A percentile compares a stretch with the other conserved stretches of the same genome.
phyloP scores from a whole-genome alignment of 2,797 vertebrate species.

The Mormyrus hasselquistii region DNA sequence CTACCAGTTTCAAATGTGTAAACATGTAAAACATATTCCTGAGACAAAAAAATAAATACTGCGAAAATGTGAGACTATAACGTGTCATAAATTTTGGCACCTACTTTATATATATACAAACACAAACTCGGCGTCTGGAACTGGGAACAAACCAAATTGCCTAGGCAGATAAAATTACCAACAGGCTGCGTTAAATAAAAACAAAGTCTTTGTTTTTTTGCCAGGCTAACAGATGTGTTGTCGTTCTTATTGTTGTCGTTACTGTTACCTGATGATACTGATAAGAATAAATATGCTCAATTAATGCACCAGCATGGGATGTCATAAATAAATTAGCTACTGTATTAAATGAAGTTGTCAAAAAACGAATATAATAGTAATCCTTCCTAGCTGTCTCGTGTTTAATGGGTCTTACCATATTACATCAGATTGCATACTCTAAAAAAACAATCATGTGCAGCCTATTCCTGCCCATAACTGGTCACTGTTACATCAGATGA shows the following conservation, averaged over 20 bases:
- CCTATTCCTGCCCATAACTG: background rate
- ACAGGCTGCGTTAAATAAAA: background rate
- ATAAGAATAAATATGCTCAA: background rate
- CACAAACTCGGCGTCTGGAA: background rate
- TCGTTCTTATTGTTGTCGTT: background rate
- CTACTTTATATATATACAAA: background rate
- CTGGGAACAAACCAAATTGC: background rate
- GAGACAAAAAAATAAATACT: slow-evolving; percentile 18
- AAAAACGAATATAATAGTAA: background rate
- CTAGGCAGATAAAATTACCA: background rate
- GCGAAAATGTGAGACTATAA: background rate
- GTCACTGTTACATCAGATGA: background rate
- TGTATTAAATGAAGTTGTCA: background rate
- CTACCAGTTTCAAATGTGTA: background rate
- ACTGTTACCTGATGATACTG: background rate
- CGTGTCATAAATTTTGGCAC: slow-evolving; percentile 1
- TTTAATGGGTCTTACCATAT: background rate
- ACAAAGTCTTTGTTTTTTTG: background rate
- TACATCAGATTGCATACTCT: background rate
- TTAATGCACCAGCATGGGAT: background rate
- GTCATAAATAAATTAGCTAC: background rate
- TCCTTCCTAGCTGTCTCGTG: background rate
- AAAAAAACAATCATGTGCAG: background rate
- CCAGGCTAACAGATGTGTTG: background rate
- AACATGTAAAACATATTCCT: slow-evolving; percentile 24